Conservation (phyloP, 2,113 vertebrate species). For the Leucopsar rothschildi region DNA sequence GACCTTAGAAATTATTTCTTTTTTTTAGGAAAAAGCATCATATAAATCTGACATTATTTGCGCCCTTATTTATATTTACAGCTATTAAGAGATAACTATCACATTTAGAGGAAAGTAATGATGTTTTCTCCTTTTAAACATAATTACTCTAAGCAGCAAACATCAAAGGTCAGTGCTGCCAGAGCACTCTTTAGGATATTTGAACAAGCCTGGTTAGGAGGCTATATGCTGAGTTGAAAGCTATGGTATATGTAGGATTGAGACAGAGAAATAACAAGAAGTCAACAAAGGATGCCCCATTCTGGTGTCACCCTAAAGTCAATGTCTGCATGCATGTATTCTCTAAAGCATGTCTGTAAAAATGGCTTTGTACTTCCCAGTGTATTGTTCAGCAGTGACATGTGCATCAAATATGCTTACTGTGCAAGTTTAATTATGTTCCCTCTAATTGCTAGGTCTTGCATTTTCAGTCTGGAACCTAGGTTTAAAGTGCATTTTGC, state of each 20-base stretch:
- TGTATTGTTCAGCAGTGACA: neutral
- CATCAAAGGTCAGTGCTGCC: neutral
- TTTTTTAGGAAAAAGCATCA: neutral
- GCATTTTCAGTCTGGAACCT: neutral
- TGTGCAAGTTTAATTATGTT: conserved; percentile 21
- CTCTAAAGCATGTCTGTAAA: neutral
- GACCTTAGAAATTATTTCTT: neutral
- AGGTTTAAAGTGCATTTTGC: neutral
- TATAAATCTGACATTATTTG: neutral
- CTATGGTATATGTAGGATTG: neutral
- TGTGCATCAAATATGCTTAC: neutral
- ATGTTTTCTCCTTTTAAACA: neutral
- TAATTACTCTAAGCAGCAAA: neutral
- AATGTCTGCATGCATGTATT: neutral
- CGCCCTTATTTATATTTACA: neutral
- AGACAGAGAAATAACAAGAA: neutral
- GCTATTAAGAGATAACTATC: neutral
- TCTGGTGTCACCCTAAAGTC: neutral
- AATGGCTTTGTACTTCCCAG: neutral
- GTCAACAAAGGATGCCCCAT: neutral
- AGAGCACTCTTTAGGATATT: neutral
- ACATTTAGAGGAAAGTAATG: neutral
- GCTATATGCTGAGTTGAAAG: neutral
- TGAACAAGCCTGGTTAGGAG: neutral
- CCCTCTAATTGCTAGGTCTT: neutral